Evolutionary conservation across 2,888 invertebrate species (phyloP), one percentile per base, ranked within the genome.

Genomic region (Eupithecia exiguata): DNA sequence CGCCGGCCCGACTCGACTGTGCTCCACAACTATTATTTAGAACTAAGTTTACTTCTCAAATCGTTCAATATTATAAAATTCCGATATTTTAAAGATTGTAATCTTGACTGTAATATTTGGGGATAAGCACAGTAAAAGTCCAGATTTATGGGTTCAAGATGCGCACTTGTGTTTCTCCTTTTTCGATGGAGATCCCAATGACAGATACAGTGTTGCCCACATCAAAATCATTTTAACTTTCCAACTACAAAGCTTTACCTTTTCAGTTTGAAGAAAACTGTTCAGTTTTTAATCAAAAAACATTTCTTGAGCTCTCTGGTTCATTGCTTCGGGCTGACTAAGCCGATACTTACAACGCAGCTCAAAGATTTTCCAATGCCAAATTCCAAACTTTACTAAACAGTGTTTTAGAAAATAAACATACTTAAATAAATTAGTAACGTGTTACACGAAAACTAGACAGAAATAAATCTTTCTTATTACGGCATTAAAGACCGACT

Each of bases 1-100:
- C 1, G 80, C 84, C 81, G 6, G 30, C 5, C 53, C n/a, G 7
- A 10, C 58, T 53, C 21, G 25, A 58, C 58, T 43, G 16, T 12
- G 25, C 21, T 58, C 21, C 21, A 5, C 12, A 58, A 58, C 58
- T 0, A 58, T 58, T n/a, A n/a, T n/a, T n/a, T n/a, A n/a, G 30
- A 30, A 4, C 30, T 4, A 4, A 30, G 2, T 30, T 30, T 4
- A 4, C 30, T 30, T 30, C 30, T 30, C 30, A 30, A 30, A 3
- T 30, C 30, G 58, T 25, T 25, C 1, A 49, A 49, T n/a, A n/a
- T 43, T 16, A 14, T 7, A n/a, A 49, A 9, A 49, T 49, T 18
- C 43, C 0, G 43, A n/a, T 46, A 46, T 46, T 18, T 18, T 46
- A 1, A 46, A 46, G 46, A n/a, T n/a, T n/a, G n/a, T n/a, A n/a